Percentiles rank a stretch among this genome's conserved stretches.
phyloP scores from a whole-genome alignment of 2,888 invertebrate species.

The Drosophila putrida region DNA sequence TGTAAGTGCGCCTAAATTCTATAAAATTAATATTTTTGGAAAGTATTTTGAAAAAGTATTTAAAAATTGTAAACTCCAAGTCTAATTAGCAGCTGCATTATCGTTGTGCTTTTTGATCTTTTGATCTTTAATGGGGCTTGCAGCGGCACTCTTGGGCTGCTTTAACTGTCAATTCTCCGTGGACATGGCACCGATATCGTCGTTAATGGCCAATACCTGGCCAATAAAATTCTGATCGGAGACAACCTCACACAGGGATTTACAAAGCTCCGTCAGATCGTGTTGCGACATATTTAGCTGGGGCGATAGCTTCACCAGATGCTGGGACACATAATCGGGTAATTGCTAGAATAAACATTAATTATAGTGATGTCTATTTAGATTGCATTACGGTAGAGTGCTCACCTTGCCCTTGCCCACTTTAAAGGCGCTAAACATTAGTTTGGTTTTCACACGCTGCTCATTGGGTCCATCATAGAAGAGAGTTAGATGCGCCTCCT shows the following conservation, averaged over 20 bases:
- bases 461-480: conserved; percentile 90
- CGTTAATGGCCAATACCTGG: conserved; percentile 92
- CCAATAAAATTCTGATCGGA: conserved; percentile 90
- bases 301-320: conserved; percentile 89
- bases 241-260: conserved; percentile 89
- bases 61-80: conserved; percentile 32
- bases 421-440: conserved; percentile 90
- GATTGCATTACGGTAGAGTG: not conserved
- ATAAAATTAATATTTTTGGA: conserved; percentile 51
- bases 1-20: conserved; percentile 57
- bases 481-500: conserved; percentile 90
- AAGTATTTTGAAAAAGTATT: conserved; percentile 37
- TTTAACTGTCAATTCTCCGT: conserved; percentile 88
- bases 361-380: not conserved
- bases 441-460: conserved; percentile 90
- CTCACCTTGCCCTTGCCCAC: conserved; percentile 87
- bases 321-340: conserved; percentile 87
- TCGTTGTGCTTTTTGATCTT: conserved; percentile 24
- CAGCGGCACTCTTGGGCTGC: conserved; percentile 78
- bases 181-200: conserved; percentile 92
- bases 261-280: conserved; percentile 88
- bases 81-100: conserved; percentile 69
- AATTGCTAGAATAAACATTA: conserved; percentile 85
- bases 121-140: conserved; percentile 10
- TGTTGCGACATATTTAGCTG: conserved; percentile 90